These are phyloP conservation scores for Rhea pennata DNA, from an alignment of 2,113 vertebrate species.

Conservation along the genomic window DNA sequence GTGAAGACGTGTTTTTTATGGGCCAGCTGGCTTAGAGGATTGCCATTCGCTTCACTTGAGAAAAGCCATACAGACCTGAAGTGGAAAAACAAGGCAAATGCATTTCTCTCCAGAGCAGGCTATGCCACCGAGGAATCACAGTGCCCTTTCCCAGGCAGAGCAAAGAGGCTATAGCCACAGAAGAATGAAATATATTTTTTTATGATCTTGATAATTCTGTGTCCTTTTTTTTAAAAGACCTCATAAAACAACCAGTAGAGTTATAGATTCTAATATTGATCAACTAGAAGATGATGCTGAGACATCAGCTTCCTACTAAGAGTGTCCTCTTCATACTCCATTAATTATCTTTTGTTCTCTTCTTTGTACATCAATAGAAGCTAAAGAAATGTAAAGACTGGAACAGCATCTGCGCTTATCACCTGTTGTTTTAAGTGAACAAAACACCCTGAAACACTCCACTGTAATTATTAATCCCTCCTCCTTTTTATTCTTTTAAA, in stretches of 20 bases:
- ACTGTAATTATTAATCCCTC: constrained; percentile 18
- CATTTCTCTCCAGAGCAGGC: background rate
- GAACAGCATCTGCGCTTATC: constrained; percentile 5
- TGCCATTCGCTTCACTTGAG: background rate
- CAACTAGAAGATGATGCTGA: constrained; percentile 41
- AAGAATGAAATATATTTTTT: constrained; percentile 58
- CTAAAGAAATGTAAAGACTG: background rate
- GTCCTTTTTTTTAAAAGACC: constrained; percentile 29
- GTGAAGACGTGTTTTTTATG: background rate
- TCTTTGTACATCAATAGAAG: constrained; percentile 10
- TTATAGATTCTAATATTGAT: constrained; percentile 60
- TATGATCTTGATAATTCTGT: constrained; percentile 57
- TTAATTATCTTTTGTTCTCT: constrained; percentile 66
- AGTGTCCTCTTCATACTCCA: background rate
- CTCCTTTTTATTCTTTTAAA: constrained; percentile 12
- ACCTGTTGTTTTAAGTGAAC: constrained; percentile 26
- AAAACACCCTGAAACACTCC: constrained; percentile 16
- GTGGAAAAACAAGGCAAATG: background rate
- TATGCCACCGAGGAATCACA: background rate
- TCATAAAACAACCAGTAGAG: constrained; percentile 18
- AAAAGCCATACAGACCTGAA: background rate
- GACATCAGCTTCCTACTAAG: background rate
- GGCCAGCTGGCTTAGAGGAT: background rate
- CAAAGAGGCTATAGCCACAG: constrained; percentile 15
- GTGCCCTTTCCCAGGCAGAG: constrained; percentile 1